Base-by-base conservation (phyloP, 2,888 invertebrate species). In the Caradrina clavipalpis region DNA sequence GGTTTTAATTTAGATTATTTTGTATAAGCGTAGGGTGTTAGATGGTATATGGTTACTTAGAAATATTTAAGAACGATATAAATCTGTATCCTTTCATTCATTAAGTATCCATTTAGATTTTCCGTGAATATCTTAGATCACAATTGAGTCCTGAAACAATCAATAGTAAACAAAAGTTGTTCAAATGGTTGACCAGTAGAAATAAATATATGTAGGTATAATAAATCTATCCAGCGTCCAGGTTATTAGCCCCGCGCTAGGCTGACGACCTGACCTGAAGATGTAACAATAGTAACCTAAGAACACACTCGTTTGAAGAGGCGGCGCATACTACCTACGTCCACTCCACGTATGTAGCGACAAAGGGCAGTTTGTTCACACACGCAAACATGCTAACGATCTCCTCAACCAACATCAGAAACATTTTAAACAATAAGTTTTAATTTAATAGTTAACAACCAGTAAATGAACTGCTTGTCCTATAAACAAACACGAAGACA, bases 381-480 rank as follows among this genome's bases (percentile, higher is more conserved):
- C 55, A 63, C 39, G 47, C 53, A 66, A 73, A 70, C 69, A 64
- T 54, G 66, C 73, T 64, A 84, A 84, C 55, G 58, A 78, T 73
- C 67, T 74, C 47, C 47, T 35, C 53, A 47, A 49, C 17, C 39
- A 51, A 35, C 22, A 77, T 78, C 81, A 80, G 67, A 69, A 80
- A 72, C 66, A 77, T 78, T 82, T 82, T 76, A 75, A 78, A 81
- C 78, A 74, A 69, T 71, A 76, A 79, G 26, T 69, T 58, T 13
- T 58, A 76, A 87, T 87, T 86, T 81, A 86, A 76, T 74, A 71
- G 58, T 74, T 57, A 80, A 76, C 56, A 61, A 80, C 76, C 71
- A 82, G 84, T 78, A 69, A 80, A 83, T 51, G 67, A 42, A 69
- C 45, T 42, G 22, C 59, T 54, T 76, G 81, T 81, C 85, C 58